phyloP scores from a whole-genome alignment of 2,113 vertebrate genomes.

The Callaeas wilsoni region DNA sequence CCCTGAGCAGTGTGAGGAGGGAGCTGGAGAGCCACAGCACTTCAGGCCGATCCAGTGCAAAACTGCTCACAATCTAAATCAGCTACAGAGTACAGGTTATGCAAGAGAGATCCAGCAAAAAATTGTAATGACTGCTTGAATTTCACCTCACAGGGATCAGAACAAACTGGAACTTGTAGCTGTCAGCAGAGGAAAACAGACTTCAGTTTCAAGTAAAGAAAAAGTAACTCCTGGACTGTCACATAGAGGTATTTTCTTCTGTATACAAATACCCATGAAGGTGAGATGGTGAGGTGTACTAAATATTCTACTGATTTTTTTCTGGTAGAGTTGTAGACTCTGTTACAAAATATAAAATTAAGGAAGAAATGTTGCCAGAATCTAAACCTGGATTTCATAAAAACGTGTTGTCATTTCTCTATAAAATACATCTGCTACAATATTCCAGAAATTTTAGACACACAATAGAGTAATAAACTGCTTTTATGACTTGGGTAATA shows the following conservation, averaged over 20 bases:
- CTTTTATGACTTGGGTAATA: conserved; percentile 40
- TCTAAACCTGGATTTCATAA: conserved; percentile 62
- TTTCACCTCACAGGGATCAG: neutral
- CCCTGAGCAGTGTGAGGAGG: neutral
- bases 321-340: neutral
- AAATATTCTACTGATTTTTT: conserved; percentile 21
- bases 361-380: conserved; percentile 42
- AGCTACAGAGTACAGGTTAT: neutral
- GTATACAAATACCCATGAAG: neutral
- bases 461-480: conserved; percentile 60
- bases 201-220: neutral
- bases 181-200: neutral
- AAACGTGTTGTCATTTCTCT: conserved; percentile 32
- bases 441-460: conserved; percentile 50
- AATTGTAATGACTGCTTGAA: neutral
- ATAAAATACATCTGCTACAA: conserved; percentile 55
- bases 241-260: neutral
- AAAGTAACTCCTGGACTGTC: neutral
- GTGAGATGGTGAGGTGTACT: conserved; percentile 13
- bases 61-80: neutral
- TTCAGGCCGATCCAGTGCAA: neutral
- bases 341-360: conserved; percentile 42
- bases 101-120: neutral
- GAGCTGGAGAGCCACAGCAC: neutral
- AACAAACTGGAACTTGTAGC: neutral